Evolutionary conservation across 2,113 vertebrate genomes (phyloP), one percentile per base, ranked within the genome.

Genomic region (Entomyzon cyanotis): DNA sequence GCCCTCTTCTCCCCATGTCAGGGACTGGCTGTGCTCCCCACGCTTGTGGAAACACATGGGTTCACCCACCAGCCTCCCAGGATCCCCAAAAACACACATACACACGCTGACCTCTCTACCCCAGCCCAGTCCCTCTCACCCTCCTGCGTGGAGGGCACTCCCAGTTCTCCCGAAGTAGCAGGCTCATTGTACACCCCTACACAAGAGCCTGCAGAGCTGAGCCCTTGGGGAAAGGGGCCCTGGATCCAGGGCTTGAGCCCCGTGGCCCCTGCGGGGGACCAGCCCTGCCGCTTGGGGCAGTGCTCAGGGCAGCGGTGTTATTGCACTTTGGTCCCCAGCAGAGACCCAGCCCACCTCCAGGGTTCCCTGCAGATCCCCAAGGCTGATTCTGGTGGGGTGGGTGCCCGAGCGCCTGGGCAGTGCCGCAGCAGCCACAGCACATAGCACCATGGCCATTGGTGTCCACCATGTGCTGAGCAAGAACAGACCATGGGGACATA

Each of bases 301-400:
- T 5, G 25, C 84, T 70, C 65, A 46, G 76, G 58, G 56, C 68
- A 67, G 65, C 24, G 33, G 28, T 35, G 77, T 94, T 95, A 94
- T 92, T 95, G 94, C 96, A 94, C 86, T 79, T 90, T 75, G n/a
- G 80, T 84, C 94, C 87, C 65, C 22, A 44, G 56, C 89, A 76
- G 35, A 65, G 79, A 81, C 75, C 53, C 39, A 71, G 46, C 44
- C 49, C 11, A 6, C 16, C 73, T 79, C 53, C 10, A 12, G 49
- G 56, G 47, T 52, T 86, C 62, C 84, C 81, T 22, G 6, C 41
- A 84, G 77, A 83, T 35, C 58, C 56, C 77, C 15, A 37, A 46
- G 68, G 69, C 50, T 14, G 25, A 84, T 63, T 46, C 55, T 27
- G 11, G 53, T 7, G 25, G 63, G 30, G 65, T 9, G 16, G 16